Percentiles rank a stretch among this genome's conserved stretches.
These are phyloP conservation scores for Melinaea marsaeus DNA, from an alignment of 2,888 invertebrate genomes.

Conservation along the genomic window DNA sequence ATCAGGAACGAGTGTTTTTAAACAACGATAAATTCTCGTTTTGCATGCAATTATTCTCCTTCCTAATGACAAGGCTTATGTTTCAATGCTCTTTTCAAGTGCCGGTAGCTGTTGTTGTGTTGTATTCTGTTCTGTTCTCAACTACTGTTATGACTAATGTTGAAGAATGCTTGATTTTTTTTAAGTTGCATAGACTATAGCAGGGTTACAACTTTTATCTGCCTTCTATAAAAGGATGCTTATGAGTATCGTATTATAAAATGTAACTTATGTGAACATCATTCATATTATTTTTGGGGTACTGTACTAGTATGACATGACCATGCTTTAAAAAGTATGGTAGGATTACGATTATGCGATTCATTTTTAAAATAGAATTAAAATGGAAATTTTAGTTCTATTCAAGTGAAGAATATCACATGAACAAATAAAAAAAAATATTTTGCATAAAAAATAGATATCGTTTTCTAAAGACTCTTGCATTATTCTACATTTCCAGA, in stretches of 20 bases:
- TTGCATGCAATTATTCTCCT: constrained; percentile 56
- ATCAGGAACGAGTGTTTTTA: constrained; percentile 34
- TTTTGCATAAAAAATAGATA: not conserved
- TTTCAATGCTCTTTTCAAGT: constrained; percentile 49
- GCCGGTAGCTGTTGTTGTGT: constrained; percentile 25
- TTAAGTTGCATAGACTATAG: constrained; percentile 2
- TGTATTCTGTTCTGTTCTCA: constrained; percentile 20
- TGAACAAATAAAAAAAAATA: not conserved
- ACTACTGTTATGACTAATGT: constrained; percentile 23
- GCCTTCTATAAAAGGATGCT: not conserved
- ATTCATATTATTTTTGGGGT: too few relatives aligned
- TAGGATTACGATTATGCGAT: too few relatives aligned
- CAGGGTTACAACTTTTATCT: not conserved
- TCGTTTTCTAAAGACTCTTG: not conserved
- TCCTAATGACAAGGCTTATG: constrained; percentile 49
- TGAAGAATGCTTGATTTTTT: constrained; percentile 17
- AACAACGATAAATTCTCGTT: constrained; percentile 54
- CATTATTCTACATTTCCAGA: not conserved
- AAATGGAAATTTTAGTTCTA: too few relatives aligned
- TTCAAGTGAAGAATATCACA: too few relatives aligned
- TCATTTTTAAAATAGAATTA: too few relatives aligned
- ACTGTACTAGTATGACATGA: too few relatives aligned
- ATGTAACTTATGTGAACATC: too few relatives aligned
- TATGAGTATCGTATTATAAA: too few relatives aligned
- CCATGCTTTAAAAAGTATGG: too few relatives aligned